Evolutionary conservation across 2,888 invertebrate species (phyloP).

Genomic region (Drosophila robusta): DNA sequence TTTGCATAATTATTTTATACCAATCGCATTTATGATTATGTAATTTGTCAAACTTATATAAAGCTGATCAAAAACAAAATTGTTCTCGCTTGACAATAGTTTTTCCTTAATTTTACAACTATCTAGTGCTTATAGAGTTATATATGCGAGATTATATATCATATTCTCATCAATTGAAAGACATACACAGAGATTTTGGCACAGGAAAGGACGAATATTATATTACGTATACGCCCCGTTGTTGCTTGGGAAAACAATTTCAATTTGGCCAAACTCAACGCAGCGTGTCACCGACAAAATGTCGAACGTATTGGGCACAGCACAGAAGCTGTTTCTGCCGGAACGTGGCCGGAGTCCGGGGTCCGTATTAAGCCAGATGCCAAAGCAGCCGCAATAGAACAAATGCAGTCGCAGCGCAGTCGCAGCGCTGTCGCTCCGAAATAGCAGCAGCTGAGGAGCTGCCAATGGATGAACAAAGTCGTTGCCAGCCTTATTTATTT

Average conservation of each 20-base stretch:
- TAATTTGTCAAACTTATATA: too few species aligned
- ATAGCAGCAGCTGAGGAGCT: conserved; percentile 33
- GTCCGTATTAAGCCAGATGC: conserved; percentile 1
- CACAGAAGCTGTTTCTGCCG: conserved; percentile 19
- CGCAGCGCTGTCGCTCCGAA: conserved; percentile 34
- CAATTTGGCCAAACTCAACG: conserved; percentile 72
- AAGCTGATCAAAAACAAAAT: too few species aligned
- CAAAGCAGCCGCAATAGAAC: conserved; percentile 20
- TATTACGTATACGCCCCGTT: conserved; percentile 40
- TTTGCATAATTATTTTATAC: too few species aligned
- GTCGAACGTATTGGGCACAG: conserved; percentile 62
- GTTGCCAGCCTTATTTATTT: conserved; percentile 69
- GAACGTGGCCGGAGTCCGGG: not conserved
- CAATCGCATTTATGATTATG: too few species aligned
- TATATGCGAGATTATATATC: conserved; percentile 5
- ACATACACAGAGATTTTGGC: conserved; percentile 30
- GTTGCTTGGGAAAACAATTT: conserved; percentile 71
- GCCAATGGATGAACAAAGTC: conserved; percentile 72
- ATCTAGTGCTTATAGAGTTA: too few species aligned
- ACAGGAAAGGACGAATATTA: conserved; percentile 27
- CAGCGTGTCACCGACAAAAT: conserved; percentile 69
- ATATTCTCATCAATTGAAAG: not conserved
- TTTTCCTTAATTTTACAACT: too few species aligned
- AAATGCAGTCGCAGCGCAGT: conserved; percentile 15
- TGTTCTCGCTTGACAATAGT: too few species aligned